Conservation (phyloP, 2,797 vertebrate genomes). For the Amniataba percoides region DNA sequence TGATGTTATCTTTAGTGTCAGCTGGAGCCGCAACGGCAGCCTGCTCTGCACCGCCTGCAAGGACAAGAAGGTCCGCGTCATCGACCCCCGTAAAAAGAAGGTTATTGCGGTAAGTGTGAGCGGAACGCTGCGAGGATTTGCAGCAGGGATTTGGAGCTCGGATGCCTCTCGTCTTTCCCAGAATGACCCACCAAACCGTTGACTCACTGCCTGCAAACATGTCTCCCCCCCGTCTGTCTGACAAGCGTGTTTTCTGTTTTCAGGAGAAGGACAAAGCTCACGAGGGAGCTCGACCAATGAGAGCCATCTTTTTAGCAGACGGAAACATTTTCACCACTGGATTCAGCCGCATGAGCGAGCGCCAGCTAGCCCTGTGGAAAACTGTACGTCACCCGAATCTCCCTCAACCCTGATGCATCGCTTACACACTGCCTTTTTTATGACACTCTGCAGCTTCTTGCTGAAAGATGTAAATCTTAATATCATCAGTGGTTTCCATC, state of each 20-base stretch:
- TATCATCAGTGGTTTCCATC: background rate
- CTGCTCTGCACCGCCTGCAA: constrained; percentile 97
- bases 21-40: constrained; percentile 96
- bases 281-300: constrained; percentile 95
- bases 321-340: constrained; percentile 98
- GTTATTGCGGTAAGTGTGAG: constrained; percentile 88
- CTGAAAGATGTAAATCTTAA: background rate
- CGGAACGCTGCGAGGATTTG: background rate
- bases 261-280: constrained; percentile 99
- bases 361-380: constrained; percentile 98
- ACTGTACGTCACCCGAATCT: constrained; percentile 84
- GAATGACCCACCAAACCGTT: background rate
- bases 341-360: constrained; percentile 99
- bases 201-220: constrained; percentile 17
- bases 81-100: constrained; percentile 95
- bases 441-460: background rate
- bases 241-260: constrained; percentile 64
- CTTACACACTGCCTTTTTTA: background rate
- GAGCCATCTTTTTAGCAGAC: constrained; percentile 95
- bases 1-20: constrained; percentile 96
- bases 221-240: constrained; percentile 26
- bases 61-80: constrained; percentile 97
- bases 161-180: constrained; percentile 8
- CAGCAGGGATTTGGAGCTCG: background rate
- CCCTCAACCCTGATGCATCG: constrained; percentile 7